Conservation (phyloP, 2,888 invertebrate species). For the Phorcus lineatus region DNA sequence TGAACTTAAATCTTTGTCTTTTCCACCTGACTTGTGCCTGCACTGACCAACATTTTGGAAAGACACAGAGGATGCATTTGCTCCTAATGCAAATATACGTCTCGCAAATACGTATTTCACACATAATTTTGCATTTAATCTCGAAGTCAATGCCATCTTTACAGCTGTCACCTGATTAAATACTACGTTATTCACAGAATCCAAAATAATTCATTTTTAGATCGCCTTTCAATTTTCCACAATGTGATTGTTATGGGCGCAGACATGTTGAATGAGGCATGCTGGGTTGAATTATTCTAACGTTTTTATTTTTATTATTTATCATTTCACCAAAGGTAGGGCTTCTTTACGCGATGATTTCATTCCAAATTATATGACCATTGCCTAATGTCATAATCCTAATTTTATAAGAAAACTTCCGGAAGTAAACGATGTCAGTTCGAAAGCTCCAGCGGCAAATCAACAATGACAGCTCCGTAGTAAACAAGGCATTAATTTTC, state of each 20-base stretch:
- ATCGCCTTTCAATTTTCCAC: too few relatives aligned
- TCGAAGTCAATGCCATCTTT: background rate
- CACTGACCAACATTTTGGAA: background rate
- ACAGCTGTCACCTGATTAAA: background rate
- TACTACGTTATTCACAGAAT: too few relatives aligned
- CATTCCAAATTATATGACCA: background rate
- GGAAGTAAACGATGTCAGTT: conserved; percentile 9
- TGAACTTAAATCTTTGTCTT: conserved; percentile 45
- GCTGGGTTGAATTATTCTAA: background rate
- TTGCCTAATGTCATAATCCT: background rate
- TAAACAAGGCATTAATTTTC: conserved; percentile 15
- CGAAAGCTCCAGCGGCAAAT: conserved; percentile 5
- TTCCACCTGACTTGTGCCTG: background rate
- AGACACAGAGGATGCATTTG: background rate
- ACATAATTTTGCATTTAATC: background rate
- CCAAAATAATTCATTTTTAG: too few relatives aligned
- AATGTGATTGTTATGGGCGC: background rate
- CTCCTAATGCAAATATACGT: background rate
- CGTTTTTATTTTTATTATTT: background rate
- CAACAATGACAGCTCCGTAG: conserved; percentile 4
- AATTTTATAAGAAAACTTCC: background rate
- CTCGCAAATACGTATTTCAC: background rate
- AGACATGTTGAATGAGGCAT: conserved; percentile 1
- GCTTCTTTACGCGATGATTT: too few relatives aligned
- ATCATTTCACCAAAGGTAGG: too few relatives aligned